Conservation (phyloP, 1,140 invertebrate genomes). For the Diachasmimorpha longicaudata region DNA sequence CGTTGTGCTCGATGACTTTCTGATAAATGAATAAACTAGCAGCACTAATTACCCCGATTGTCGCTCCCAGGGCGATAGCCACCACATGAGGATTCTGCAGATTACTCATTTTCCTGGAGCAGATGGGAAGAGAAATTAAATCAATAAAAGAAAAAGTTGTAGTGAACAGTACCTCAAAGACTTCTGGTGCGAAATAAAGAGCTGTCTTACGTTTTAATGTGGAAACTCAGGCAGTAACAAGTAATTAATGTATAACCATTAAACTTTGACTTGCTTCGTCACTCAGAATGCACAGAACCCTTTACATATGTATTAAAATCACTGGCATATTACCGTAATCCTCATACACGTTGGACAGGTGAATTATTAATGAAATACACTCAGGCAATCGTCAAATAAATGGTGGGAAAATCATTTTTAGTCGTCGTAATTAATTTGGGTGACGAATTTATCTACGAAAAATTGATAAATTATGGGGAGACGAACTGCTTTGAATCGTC, state of each 20-base stretch:
- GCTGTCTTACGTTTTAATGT: no score
- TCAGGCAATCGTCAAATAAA: neutral
- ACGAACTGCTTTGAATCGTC: no score
- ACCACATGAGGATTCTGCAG: constrained; percentile 44
- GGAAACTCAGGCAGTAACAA: no score
- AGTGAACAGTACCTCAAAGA: no score
- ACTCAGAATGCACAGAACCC: no score
- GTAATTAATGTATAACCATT: no score
- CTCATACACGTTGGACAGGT: no score
- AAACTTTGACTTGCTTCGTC: no score
- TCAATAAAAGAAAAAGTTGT: neutral
- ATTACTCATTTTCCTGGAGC: constrained; percentile 47
- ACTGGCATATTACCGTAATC: no score
- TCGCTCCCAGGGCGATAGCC: constrained; percentile 58
- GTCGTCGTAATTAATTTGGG: neutral
- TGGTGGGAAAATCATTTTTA: neutral
- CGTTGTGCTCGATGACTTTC: constrained; percentile 67
- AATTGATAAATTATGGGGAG: neutral
- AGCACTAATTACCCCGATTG: constrained; percentile 69
- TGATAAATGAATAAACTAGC: constrained; percentile 70
- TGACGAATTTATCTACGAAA: neutral
- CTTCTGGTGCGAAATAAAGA: no score
- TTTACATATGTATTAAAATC: no score
- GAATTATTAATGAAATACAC: neutral
- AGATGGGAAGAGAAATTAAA: constrained; percentile 2